Evolutionary conservation across 2,888 invertebrate genomes (phyloP).

Genomic region (Andrena hattorfiana): DNA sequence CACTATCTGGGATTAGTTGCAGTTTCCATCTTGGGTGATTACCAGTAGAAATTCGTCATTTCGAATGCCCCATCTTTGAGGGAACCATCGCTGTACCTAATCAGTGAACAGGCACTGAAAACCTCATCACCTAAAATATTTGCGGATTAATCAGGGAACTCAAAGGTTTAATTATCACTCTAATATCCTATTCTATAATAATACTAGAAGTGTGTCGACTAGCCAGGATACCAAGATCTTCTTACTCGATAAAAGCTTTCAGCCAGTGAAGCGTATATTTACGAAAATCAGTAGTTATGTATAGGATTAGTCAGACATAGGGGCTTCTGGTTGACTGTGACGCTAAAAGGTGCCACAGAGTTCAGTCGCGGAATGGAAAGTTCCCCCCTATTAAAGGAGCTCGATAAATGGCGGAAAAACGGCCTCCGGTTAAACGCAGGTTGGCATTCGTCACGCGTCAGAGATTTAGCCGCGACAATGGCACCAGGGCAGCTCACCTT

Average conservation of each 20-base stretch:
- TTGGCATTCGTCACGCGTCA: constrained; percentile 55
- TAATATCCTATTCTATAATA: no score
- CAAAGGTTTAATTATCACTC: not conserved
- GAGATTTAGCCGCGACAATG: constrained; percentile 64
- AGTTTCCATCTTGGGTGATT: not conserved
- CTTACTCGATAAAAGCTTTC: no score
- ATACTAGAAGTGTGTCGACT: no score
- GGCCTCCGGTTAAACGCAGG: constrained; percentile 16
- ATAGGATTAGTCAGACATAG: no score
- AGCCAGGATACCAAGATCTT: not conserved
- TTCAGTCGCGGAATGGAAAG: not conserved
- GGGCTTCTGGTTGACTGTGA: no score
- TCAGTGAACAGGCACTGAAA: no score
- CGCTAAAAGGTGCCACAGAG: not conserved
- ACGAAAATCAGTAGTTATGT: no score
- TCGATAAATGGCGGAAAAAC: constrained; percentile 44
- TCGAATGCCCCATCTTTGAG: not conserved
- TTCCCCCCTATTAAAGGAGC: not conserved
- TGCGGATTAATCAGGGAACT: not conserved
- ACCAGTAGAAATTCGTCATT: not conserved
- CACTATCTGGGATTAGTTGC: not conserved
- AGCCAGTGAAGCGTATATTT: no score
- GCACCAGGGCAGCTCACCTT: constrained; percentile 57
- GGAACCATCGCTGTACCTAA: no score
- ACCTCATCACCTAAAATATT: no score